Conservation (phyloP, 2,888 invertebrate genomes). For the Coleophora deauratella region DNA sequence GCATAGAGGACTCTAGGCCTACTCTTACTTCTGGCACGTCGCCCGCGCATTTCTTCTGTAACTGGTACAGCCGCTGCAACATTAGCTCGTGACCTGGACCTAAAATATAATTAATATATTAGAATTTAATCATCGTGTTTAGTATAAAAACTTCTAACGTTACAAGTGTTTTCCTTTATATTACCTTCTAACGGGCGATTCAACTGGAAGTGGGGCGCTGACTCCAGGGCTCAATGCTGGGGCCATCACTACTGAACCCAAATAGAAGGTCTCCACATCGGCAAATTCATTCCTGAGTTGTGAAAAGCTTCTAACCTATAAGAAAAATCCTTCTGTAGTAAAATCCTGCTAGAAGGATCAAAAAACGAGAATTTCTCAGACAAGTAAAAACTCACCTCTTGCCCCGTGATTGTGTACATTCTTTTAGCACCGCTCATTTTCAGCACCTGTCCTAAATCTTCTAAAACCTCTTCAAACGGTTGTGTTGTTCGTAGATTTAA, state of each 20-base stretch:
- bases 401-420: conserved; percentile 93
- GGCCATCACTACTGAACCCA: conserved; percentile 71
- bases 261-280: conserved; percentile 92
- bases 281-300: conserved; percentile 94
- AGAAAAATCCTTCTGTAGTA: not conserved
- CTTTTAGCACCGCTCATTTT: conserved; percentile 93
- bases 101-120: conserved; percentile 15
- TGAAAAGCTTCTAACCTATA: conserved; percentile 91
- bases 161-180: not conserved
- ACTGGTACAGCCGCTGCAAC: conserved; percentile 55
- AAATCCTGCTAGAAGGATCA: too few relatives aligned
- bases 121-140: not conserved
- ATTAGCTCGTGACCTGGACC: conserved; percentile 57
- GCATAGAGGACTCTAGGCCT: conserved; percentile 88
- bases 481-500: conserved; percentile 93
- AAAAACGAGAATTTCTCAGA: too few relatives aligned
- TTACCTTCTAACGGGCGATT: conserved; percentile 62
- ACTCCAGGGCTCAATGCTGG: conserved; percentile 57
- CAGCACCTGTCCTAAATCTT: conserved; percentile 93
- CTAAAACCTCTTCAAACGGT: conserved; percentile 94
- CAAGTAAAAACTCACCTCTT: conserved; percentile 82
- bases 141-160: too few relatives aligned
- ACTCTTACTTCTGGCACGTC: conserved; percentile 86
- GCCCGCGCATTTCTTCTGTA: conserved; percentile 52
- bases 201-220: conserved; percentile 56